Percentiles rank a stretch among this genome's conserved stretches.
phyloP scores from a whole-genome alignment of 2,797 vertebrate genomes.

The Petrocephalus sullivani region DNA sequence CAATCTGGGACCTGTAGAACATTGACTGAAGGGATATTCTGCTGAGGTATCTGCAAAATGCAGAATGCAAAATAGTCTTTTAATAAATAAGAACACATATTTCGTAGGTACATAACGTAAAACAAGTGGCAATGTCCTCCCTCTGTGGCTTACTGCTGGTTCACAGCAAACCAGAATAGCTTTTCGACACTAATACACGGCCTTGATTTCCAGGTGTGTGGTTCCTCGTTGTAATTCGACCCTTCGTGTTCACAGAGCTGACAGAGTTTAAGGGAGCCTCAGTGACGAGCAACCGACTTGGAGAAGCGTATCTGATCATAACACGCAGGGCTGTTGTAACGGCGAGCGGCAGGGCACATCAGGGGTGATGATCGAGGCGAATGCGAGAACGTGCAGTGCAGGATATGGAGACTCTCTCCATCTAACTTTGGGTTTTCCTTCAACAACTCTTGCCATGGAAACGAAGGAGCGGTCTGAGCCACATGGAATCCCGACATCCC shows the following conservation, averaged over 20 bases:
- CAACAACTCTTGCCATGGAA: conserved; percentile 25
- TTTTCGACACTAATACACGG: conserved; percentile 45
- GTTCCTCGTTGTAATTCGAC: conserved; percentile 46
- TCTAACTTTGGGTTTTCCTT: conserved; percentile 20
- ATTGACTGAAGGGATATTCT: background rate
- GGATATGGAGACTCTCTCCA: background rate
- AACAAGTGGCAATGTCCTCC: conserved; percentile 48
- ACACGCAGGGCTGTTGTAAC: conserved; percentile 28
- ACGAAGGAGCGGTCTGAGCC: conserved; percentile 13
- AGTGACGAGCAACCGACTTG: background rate
- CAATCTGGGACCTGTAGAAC: background rate
- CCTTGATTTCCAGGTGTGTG: conserved; percentile 48
- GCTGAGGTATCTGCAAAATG: background rate
- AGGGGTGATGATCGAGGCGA: background rate
- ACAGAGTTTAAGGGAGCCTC: conserved; percentile 34
- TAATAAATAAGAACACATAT: background rate
- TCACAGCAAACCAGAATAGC: conserved; percentile 55
- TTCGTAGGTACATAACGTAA: conserved; percentile 33
- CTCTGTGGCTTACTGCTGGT: conserved; percentile 43
- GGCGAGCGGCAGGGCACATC: conserved; percentile 17
- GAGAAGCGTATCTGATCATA: background rate
- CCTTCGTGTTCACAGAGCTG: conserved; percentile 37
- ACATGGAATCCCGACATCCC: conserved; percentile 26
- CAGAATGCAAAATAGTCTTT: background rate
- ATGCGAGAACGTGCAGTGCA: background rate